A percentile compares a stretch with the other conserved stretches of the same genome.
Evolutionary conservation across 2,888 invertebrate genomes (phyloP).

Genomic region (Aleiodes testaceus): DNA sequence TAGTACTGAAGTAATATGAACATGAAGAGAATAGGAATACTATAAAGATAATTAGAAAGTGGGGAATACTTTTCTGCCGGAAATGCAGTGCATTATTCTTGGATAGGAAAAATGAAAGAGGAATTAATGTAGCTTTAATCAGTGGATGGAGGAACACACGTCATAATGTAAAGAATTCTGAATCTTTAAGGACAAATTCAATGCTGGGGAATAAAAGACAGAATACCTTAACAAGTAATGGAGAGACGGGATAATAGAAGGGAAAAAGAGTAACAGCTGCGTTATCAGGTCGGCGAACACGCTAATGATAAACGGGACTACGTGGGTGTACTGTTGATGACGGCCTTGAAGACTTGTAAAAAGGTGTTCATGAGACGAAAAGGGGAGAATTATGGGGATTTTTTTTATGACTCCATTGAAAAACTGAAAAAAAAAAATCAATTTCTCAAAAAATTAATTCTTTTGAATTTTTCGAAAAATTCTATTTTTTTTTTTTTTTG

Average conservation of each 20-base stretch:
- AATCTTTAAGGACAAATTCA: neutral
- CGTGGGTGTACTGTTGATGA: conserved; percentile 33
- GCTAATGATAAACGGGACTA: conserved; percentile 39
- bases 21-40: conserved; percentile 30
- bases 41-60: conserved; percentile 44
- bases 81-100: conserved; percentile 26
- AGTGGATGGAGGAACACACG: neutral
- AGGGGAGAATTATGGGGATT: too few relatives aligned
- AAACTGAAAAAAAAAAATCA: neutral
- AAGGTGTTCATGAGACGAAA: conserved; percentile 19
- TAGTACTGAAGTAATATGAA: neutral
- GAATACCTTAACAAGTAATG: neutral
- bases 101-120: conserved; percentile 12
- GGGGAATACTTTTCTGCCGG: conserved; percentile 28
- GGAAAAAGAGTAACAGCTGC: conserved; percentile 9
- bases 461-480: too few relatives aligned
- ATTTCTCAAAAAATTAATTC: too few relatives aligned
- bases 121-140: conserved; percentile 32
- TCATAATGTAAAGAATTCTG: conserved; percentile 1
- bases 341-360: conserved; percentile 33
- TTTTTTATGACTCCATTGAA: too few relatives aligned
- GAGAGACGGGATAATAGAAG: neutral
- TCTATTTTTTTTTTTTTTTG: too few relatives aligned
- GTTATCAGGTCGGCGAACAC: conserved; percentile 41
- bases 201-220: conserved; percentile 8